These are phyloP conservation scores for Cygnus olor DNA, from an alignment of 2,797 vertebrate species.

Conservation along the genomic window DNA sequence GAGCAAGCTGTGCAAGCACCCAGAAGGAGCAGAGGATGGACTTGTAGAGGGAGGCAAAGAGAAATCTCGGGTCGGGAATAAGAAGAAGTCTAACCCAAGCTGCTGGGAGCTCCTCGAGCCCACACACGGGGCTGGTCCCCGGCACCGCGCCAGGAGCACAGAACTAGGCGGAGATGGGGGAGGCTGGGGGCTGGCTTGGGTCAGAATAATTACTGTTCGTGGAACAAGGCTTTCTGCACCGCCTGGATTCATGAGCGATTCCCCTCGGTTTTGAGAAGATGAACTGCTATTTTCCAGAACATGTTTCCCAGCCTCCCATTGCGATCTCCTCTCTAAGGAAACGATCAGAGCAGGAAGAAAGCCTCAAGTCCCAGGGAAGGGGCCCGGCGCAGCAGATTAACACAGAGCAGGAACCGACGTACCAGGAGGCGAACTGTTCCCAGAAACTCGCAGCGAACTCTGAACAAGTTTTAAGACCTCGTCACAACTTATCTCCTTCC, in stretches of 20 bases:
- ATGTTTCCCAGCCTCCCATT: background rate
- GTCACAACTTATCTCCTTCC: background rate
- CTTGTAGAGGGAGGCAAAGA: background rate
- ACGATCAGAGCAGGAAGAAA: fast-evolving
- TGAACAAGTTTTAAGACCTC: background rate
- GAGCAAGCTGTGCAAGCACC: background rate
- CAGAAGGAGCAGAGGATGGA: background rate
- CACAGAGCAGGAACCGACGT: background rate
- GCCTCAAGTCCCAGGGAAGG: background rate
- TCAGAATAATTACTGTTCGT: fast-evolving
- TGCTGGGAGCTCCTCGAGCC: background rate
- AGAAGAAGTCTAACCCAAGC: background rate
- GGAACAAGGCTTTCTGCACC: background rate
- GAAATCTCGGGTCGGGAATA: background rate
- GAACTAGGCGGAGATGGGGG: background rate
- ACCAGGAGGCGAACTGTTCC: background rate
- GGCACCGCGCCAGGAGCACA: background rate
- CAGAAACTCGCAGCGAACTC: background rate
- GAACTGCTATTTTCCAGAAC: background rate
- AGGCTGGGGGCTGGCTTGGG: background rate
- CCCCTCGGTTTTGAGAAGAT: background rate
- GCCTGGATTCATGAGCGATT: background rate
- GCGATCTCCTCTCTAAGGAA: background rate
- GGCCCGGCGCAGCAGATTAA: background rate
- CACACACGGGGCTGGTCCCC: background rate